Conservation (phyloP, 2,113 vertebrate genomes). For the Apodemus speciosus region DNA sequence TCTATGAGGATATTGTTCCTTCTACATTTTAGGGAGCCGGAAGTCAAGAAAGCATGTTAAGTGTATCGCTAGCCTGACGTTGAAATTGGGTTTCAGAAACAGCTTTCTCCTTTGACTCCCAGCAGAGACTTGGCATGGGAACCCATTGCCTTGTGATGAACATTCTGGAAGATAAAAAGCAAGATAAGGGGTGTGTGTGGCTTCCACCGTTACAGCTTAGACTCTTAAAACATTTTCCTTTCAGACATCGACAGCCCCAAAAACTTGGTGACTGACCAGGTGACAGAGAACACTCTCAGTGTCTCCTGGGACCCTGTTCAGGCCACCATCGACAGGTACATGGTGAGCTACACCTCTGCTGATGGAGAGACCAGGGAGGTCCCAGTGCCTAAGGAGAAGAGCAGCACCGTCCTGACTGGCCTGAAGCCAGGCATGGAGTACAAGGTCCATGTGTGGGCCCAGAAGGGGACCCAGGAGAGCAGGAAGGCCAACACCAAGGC, state of each 20-base stretch:
- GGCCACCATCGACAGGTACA: conserved; percentile 86
- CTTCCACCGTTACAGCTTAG: not conserved
- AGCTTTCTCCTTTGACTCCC: not conserved
- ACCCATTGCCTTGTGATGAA: not conserved
- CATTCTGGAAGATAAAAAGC: not conserved
- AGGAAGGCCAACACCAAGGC: conserved; percentile 82
- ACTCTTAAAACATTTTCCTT: conserved; percentile 28
- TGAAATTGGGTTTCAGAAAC: not conserved
- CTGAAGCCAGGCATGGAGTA: conserved; percentile 87
- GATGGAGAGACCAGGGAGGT: conserved; percentile 84
- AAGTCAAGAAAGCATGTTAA: not conserved
- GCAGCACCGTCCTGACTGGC: conserved; percentile 75
- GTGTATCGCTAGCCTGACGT: not conserved
- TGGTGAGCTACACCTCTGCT: conserved; percentile 86
- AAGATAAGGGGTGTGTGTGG: not conserved
- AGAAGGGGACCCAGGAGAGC: conserved; percentile 86
- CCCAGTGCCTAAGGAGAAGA: conserved; percentile 82
- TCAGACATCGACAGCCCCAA: conserved; percentile 81
- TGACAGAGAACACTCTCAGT: conserved; percentile 87
- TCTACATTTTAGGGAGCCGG: not conserved
- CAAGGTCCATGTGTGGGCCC: conserved; percentile 84
- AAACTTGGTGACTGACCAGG: conserved; percentile 83
- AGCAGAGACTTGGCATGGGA: not conserved
- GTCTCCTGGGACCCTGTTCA: conserved; percentile 87
- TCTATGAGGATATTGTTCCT: not conserved